Evolutionary conservation across 2,797 vertebrate genomes (phyloP), one percentile per base, ranked within the genome.

Genomic region (Hybognathus amarus): DNA sequence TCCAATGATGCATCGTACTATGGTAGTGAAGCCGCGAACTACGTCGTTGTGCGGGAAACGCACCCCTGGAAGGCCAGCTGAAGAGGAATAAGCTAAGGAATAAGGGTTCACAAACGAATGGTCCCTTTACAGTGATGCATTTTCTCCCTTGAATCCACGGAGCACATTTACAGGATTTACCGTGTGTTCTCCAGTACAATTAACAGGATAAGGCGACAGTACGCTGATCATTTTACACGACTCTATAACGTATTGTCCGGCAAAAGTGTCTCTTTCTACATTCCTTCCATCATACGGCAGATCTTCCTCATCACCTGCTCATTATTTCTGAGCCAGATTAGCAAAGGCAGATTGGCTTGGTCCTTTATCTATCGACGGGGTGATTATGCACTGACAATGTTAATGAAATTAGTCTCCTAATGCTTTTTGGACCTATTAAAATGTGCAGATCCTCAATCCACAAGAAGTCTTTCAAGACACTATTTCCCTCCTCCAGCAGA

Each of bases 401-500:
- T 93, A 93, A 93, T 94, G 90, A 93, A 94, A 93, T 93, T 92
- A 94, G 91, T 87, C 85, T 88, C 89, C 84, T 86, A 84, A 91
- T 92, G 91, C 83, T 91, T 88, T 87, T 84, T 38, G 69, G 91
- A 89, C 90, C 91, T 90, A 92, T 92, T 94, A 93, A 83, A 89
- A 89, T 83, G 83, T 64, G 82, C 86, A 86, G 80, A 83, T 86
- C 82, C 80, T 82, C 86, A 85, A 79, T 85, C 81, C 77, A 45
- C 63, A 40, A 73, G 56, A 80, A 61, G 69, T 82, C 83, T 79
- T 86, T 85, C 87, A 89, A 86, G 83, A 81, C 86, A 74, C 56
- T 40, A 79, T 54, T 59, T 8, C 38, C 36, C 66, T 50, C 27
- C 50, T 68, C 77, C 67, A 80, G 78, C 74, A 79, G 69, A 67